phyloP scores from a whole-genome alignment of 2,113 vertebrate genomes.

The Melospiza georgiana region DNA sequence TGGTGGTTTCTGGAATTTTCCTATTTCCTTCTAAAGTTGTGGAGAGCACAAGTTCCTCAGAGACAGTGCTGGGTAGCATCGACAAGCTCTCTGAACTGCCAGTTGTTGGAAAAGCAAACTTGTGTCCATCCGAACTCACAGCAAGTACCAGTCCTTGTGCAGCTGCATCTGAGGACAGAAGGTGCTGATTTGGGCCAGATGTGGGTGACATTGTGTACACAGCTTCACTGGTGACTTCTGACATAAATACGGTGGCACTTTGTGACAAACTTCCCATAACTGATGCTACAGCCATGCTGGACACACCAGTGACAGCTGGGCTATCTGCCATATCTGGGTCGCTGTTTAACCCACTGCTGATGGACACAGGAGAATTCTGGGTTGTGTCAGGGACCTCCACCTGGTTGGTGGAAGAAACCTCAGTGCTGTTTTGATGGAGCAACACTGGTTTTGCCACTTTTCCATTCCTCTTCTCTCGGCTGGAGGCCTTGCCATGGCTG shows the following conservation, averaged over 20 bases:
- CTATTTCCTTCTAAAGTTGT: constrained; percentile 91
- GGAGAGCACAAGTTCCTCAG: constrained; percentile 95
- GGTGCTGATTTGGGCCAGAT: constrained; percentile 89
- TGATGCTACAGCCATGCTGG: constrained; percentile 91
- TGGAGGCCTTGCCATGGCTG: constrained; percentile 81
- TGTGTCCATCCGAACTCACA: constrained; percentile 92
- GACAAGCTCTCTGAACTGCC: constrained; percentile 87
- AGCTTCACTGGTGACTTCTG: constrained; percentile 92
- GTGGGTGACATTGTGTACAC: constrained; percentile 97
- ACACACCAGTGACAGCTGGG: constrained; percentile 92
- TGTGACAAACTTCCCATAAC: constrained; percentile 95
- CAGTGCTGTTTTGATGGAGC: constrained; percentile 97
- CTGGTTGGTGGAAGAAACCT: constrained; percentile 98
- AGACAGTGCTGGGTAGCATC: constrained; percentile 89
- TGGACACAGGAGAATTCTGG: constrained; percentile 97
- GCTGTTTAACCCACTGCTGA: constrained; percentile 97
- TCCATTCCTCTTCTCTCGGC: constrained; percentile 95
- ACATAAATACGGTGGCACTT: constrained; percentile 95
- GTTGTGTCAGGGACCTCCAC: constrained; percentile 98
- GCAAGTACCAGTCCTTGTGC: constrained; percentile 92
- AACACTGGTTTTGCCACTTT: constrained; percentile 94
- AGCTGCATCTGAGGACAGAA: constrained; percentile 88
- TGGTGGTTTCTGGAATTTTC: constrained; percentile 94
- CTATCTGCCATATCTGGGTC: constrained; percentile 96
- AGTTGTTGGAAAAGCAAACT: constrained; percentile 91